Base-by-base conservation (phyloP, 2,888 invertebrate genomes). In the Unio delphinus region DNA sequence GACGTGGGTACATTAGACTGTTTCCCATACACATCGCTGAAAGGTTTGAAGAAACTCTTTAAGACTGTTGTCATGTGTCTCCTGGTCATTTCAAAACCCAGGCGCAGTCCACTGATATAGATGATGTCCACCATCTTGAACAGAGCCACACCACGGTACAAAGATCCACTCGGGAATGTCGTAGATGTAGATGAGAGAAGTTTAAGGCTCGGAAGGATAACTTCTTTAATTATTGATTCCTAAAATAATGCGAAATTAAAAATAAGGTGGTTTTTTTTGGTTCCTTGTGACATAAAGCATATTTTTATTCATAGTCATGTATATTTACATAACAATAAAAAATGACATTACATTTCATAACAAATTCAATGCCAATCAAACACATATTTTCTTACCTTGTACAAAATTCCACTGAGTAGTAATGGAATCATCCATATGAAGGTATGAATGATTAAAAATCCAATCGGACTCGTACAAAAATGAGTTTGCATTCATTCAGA, bases 191-290 rank as follows among this genome's bases (percentile, higher is more conserved):
- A 95, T 4, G 95, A 94, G 3, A 96, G 91, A 57, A 98, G 91
- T 3, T 95, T 93, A 3, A 97, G 92, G 0, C 94, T 93, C 20
- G 97, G 97, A 86, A 95, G 93, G 1, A 99, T 90, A 63, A 98
- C 95, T 30, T 94, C 93, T 84, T 94, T 94, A 28, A 98, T 92
- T 71, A 98, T 93, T 0, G 94, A 94, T 86, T 98, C 97, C 95
- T 91, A 56, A 91, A 69, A 59, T 62, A 57, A 60, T 59, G 23
- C 20, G 18, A 34, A 65, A 59, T n/a, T 59, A n/a, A 3, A 58
- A 15, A n/a, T 6, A 23, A 62, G 30, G 23, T 23, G 23, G 23
- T 23, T 30, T 57, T 58, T 8, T 58, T 1, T 20, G 2, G 20
- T 58, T 58, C 17, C 20, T 2, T 20, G 58, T 58, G n/a, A 58